Conservation (phyloP, 2,888 invertebrate genomes). For the Drosophila antonietae region DNA sequence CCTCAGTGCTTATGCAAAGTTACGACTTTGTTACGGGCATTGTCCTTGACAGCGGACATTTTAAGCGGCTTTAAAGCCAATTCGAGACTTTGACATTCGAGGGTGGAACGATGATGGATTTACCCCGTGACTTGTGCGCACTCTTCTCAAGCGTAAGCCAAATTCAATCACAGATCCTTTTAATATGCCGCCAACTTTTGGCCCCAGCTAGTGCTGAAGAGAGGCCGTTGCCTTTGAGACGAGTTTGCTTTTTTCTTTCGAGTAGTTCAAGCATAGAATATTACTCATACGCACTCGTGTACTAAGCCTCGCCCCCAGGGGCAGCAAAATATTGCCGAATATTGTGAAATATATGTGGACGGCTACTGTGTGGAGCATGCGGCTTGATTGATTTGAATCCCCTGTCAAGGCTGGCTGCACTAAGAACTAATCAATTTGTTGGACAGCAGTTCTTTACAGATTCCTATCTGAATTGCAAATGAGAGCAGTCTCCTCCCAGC, state of each 20-base stretch:
- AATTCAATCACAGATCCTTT: constrained; percentile 69
- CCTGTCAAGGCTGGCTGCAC: constrained; percentile 44
- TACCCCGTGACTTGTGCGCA: constrained; percentile 55
- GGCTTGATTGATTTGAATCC: constrained; percentile 62
- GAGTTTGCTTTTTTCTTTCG: constrained; percentile 4
- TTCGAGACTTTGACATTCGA: neutral
- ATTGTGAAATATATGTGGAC: constrained; percentile 48
- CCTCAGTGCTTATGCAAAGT: constrained; percentile 55
- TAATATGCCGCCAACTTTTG: constrained; percentile 51
- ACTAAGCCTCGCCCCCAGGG: constrained; percentile 15
- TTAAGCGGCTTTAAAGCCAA: constrained; percentile 51
- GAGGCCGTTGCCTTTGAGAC: constrained; percentile 11
- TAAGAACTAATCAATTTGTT: constrained; percentile 53
- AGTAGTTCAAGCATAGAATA: constrained; percentile 60
- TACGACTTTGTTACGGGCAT: constrained; percentile 29
- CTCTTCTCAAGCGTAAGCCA: constrained; percentile 70
- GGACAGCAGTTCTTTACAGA: constrained; percentile 9
- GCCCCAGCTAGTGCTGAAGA: constrained; percentile 4
- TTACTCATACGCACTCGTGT: constrained; percentile 66
- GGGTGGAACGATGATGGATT: constrained; percentile 60
- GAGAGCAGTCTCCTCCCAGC: constrained; percentile 17
- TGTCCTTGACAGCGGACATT: constrained; percentile 73
- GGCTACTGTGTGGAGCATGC: constrained; percentile 10
- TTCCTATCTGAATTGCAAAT: constrained; percentile 44
- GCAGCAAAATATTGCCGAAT: constrained; percentile 27